These are phyloP conservation scores for Choreutis nemorana DNA, from an alignment of 2,888 invertebrate genomes.

Conservation along the genomic window DNA sequence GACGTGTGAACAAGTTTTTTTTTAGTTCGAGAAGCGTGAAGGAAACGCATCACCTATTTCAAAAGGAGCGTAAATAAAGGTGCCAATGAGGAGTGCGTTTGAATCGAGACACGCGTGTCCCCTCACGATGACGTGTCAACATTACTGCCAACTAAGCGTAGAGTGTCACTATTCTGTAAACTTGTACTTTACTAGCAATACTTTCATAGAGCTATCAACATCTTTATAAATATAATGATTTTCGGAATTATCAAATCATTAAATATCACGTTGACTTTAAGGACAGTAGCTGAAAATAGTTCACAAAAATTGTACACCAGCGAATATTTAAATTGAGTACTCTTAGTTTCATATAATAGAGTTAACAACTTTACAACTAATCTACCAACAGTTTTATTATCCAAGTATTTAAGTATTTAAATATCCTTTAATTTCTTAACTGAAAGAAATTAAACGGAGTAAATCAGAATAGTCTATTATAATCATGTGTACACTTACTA, in stretches of 20 bases:
- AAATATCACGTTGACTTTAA: too few species aligned
- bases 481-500: conserved; percentile 22
- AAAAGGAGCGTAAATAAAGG: conserved; percentile 57
- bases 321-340: too few species aligned
- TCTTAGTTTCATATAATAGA: too few species aligned
- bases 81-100: conserved; percentile 46
- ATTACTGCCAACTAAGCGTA: conserved; percentile 8
- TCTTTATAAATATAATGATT: too few species aligned
- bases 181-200: too few species aligned
- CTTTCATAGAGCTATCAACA: too few species aligned
- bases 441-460: background rate
- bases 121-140: conserved; percentile 23
- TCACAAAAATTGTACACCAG: too few species aligned
- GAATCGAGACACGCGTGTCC: conserved; percentile 41
- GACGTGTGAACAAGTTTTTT: conserved; percentile 37
- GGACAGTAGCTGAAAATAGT: too few species aligned
- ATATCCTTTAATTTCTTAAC: background rate
- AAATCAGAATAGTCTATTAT: conserved; percentile 21
- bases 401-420: background rate
- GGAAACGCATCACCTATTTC: conserved; percentile 52
- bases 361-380: too few species aligned
- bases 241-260: too few species aligned
- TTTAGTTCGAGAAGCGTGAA: conserved; percentile 38
- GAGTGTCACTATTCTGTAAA: conserved; percentile 1
- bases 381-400: too few species aligned